Evolutionary conservation across 2,888 invertebrate species (phyloP).

Genomic region (Fragum sueziense): DNA sequence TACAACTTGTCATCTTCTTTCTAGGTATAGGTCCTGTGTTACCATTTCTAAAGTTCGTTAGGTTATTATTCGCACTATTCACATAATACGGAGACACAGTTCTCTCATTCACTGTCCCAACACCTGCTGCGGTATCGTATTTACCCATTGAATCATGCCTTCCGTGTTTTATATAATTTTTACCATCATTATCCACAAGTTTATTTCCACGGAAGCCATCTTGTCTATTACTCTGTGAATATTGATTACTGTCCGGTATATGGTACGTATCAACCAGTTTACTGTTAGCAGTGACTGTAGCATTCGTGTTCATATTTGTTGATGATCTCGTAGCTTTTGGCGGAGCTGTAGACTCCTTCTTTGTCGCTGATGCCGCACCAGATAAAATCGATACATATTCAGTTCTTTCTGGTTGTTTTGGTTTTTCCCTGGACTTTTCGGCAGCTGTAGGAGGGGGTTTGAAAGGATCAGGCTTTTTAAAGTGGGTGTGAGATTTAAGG

Average conservation of each 20-base stretch:
- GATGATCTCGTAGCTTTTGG: conserved; percentile 21
- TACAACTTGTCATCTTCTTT: conserved; percentile 12
- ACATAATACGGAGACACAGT: conserved; percentile 7
- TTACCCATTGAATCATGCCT: conserved; percentile 5
- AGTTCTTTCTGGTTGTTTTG: neutral
- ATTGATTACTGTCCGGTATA: conserved; percentile 34
- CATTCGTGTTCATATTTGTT: conserved; percentile 28
- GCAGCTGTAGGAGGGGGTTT: neutral
- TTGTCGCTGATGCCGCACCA: neutral
- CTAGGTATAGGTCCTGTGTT: neutral
- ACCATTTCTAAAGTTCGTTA: conserved; percentile 6
- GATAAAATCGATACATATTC: conserved; percentile 1
- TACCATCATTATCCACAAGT: conserved; percentile 30
- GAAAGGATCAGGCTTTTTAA: neutral
- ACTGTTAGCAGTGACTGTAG: conserved; percentile 22
- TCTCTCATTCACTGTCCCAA: neutral
- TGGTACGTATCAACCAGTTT: conserved; percentile 52
- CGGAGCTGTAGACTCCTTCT: neutral
- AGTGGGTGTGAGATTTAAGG: conserved; percentile 12
- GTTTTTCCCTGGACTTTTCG: neutral
- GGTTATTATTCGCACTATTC: neutral
- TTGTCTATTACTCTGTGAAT: conserved; percentile 31
- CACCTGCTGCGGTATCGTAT: neutral
- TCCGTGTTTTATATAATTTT: neutral
- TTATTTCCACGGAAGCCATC: conserved; percentile 49